Evolutionary conservation across 2,113 vertebrate genomes (phyloP).

Genomic region (Varanus komodoensis): DNA sequence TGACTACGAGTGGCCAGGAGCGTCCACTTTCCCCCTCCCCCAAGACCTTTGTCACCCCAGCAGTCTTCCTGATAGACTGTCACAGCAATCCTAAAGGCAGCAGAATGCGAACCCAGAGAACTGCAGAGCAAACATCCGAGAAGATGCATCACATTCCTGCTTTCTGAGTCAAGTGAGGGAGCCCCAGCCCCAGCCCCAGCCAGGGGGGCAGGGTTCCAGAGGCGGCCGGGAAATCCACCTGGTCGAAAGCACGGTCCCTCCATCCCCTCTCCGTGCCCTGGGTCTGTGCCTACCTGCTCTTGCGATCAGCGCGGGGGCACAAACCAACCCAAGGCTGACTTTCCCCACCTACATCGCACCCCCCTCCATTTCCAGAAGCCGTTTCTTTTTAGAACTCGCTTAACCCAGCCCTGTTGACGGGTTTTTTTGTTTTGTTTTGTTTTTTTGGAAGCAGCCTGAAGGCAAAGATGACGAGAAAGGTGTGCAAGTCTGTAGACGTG

Average conservation of each 20-base stretch:
- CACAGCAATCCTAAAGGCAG: background rate
- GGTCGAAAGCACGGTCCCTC: background rate
- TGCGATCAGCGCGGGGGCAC: background rate
- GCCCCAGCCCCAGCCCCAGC: background rate
- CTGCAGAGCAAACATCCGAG: background rate
- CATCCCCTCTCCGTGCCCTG: background rate
- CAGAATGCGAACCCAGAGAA: background rate
- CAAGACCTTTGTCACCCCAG: background rate
- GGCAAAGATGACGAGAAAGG: background rate
- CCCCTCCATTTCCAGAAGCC: background rate
- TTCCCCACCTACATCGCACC: background rate
- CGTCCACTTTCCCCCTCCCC: too few relatives aligned
- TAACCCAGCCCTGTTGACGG: background rate
- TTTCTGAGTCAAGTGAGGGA: background rate
- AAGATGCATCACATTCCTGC: slow-evolving; percentile 9
- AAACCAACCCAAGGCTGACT: background rate
- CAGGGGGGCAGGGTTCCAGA: background rate
- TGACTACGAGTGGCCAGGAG: background rate
- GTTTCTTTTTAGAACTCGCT: background rate
- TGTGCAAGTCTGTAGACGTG: too few relatives aligned
- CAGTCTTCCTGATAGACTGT: too few relatives aligned
- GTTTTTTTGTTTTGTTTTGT: too few relatives aligned
- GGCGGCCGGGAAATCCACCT: background rate
- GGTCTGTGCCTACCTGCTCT: background rate
- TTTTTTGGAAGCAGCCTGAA: background rate